Conservation (phyloP, 2,888 invertebrate species). For the Latrodectus hesperus region DNA sequence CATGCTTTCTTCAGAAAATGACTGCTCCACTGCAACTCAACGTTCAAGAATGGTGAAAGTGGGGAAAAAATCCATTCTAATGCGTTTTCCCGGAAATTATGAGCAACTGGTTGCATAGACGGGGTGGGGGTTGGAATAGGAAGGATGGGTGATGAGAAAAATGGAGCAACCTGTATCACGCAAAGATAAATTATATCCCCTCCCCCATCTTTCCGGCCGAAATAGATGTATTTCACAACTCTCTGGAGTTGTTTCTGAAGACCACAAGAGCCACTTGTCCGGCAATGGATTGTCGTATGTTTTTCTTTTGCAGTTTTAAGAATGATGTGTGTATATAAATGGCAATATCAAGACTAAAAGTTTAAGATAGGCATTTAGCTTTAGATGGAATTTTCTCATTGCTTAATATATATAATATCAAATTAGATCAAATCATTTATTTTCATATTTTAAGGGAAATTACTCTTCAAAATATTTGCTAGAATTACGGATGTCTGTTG, state of each 20-base stretch:
- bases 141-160: neutral
- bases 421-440: no score
- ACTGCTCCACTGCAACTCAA: neutral
- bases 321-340: no score
- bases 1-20: neutral
- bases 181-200: neutral
- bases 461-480: no score
- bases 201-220: neutral
- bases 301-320: neutral
- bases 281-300: neutral
- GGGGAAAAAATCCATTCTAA: conserved; percentile 1
- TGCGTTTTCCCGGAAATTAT: conserved; percentile 1
- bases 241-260: neutral
- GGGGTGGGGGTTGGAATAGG: neutral
- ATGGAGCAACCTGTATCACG: conserved; percentile 3
- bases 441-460: no score
- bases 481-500: no score
- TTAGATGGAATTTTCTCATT: no score
- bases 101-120: neutral
- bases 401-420: no score
- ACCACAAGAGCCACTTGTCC: neutral
- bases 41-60: neutral
- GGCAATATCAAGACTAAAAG: no score
- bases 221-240: neutral
- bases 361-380: no score